Evolutionary conservation across 2,113 vertebrate species (phyloP).

Genomic region (Romanogobio albipinnatus): DNA sequence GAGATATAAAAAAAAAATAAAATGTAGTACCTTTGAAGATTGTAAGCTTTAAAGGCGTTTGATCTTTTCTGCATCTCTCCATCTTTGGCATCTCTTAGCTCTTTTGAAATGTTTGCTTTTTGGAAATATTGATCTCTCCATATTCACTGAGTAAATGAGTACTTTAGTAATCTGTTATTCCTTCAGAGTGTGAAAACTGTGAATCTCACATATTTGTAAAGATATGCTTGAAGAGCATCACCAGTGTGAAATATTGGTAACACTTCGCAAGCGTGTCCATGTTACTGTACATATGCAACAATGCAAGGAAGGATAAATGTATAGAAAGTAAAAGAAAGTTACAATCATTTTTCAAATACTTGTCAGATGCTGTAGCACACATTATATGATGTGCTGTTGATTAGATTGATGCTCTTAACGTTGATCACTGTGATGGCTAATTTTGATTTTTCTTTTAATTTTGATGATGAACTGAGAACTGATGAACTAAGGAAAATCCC

Average conservation of each 20-base stretch:
- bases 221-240: background rate
- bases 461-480: too few relatives aligned
- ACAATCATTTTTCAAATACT: too few relatives aligned
- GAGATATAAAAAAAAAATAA: background rate
- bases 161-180: background rate
- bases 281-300: background rate
- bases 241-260: background rate
- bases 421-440: too few relatives aligned
- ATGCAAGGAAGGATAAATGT: background rate
- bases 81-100: background rate
- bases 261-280: background rate
- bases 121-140: background rate
- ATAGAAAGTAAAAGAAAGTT: background rate
- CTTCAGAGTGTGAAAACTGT: background rate
- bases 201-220: background rate
- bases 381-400: background rate
- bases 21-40: conserved; percentile 17
- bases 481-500: too few relatives aligned
- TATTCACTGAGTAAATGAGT: background rate
- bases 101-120: background rate
- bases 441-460: too few relatives aligned
- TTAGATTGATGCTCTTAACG: background rate
- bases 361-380: background rate
- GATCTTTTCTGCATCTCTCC: background rate
- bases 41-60: background rate